phyloP scores from a whole-genome alignment of 2,888 invertebrate genomes.

The Ormyrus rosae region DNA sequence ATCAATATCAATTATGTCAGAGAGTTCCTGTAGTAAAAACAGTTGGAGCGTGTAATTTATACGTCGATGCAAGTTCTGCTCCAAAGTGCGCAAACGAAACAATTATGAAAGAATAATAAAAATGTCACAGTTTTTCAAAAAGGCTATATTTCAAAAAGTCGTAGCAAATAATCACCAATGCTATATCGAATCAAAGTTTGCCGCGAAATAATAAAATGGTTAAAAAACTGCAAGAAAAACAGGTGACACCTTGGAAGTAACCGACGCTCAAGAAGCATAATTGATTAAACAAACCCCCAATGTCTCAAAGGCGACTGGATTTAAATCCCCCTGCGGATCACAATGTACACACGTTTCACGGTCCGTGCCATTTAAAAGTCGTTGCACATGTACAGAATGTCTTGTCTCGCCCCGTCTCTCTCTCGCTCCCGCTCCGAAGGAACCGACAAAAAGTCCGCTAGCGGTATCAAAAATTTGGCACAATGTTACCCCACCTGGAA shows the following conservation, averaged over 20 bases:
- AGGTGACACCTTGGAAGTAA: slow-evolving; percentile 6
- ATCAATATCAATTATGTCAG: too few species aligned
- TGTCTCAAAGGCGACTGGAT: slow-evolving; percentile 24
- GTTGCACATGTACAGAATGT: slow-evolving; percentile 45
- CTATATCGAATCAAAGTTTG: too few species aligned
- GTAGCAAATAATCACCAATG: too few species aligned
- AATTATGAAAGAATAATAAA: too few species aligned
- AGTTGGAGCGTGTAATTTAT: too few species aligned
- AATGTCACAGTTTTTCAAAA: too few species aligned
- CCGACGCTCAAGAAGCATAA: slow-evolving; percentile 31
- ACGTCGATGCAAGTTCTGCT: too few species aligned
- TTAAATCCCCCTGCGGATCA: slow-evolving; percentile 43
- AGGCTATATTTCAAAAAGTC: too few species aligned
- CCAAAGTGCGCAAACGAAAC: too few species aligned
- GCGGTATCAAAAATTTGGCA: slow-evolving; percentile 51
- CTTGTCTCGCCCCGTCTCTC: neutral
- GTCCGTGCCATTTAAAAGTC: slow-evolving; percentile 58
- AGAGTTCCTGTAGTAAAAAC: too few species aligned
- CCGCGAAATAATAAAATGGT: too few species aligned
- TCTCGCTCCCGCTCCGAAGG: slow-evolving; percentile 5
- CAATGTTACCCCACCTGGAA: slow-evolving; percentile 42
- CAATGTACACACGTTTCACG: slow-evolving; percentile 1
- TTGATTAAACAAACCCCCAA: slow-evolving; percentile 27
- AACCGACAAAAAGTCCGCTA: slow-evolving; percentile 40
- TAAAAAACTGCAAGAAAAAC: too few species aligned